Evolutionary conservation across 1,140 invertebrate species (phyloP).

Genomic region (Heliothis subflexa): DNA sequence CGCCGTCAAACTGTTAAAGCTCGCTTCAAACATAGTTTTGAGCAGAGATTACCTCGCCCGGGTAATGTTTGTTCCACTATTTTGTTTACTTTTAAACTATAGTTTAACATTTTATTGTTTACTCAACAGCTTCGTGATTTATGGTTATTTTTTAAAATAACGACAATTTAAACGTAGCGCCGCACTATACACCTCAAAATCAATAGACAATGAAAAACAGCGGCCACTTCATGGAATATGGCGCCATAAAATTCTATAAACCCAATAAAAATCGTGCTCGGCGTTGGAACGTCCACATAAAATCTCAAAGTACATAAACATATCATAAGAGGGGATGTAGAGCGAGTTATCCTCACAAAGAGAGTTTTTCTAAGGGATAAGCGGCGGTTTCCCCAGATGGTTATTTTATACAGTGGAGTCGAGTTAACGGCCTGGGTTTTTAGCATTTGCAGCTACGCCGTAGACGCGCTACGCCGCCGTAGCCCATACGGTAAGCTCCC

Average conservation of each 20-base stretch:
- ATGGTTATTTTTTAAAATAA: constrained; percentile 34
- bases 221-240: constrained; percentile 79
- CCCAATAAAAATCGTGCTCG: constrained; percentile 85
- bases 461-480: constrained; percentile 46
- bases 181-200: constrained; percentile 67
- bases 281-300: constrained; percentile 85
- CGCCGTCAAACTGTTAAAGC: constrained; percentile 82
- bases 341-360: constrained; percentile 83
- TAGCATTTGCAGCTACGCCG: constrained; percentile 63
- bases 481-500: constrained; percentile 19
- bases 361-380: constrained; percentile 82
- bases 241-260: constrained; percentile 85
- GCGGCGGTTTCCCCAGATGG: constrained; percentile 80
- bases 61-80: constrained; percentile 33
- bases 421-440: constrained; percentile 77
- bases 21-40: constrained; percentile 68
- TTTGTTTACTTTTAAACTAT: constrained; percentile 15
- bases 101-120: constrained; percentile 1
- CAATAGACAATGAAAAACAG: constrained; percentile 83
- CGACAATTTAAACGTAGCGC: constrained; percentile 55
- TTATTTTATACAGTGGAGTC: constrained; percentile 84
- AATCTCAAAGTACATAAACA: constrained; percentile 86
- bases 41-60: constrained; percentile 52
- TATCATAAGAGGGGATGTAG: constrained; percentile 84
- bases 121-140: constrained; percentile 46